Base-by-base conservation (phyloP, 2,797 vertebrate genomes). In the Eidolon dupreanum region DNA sequence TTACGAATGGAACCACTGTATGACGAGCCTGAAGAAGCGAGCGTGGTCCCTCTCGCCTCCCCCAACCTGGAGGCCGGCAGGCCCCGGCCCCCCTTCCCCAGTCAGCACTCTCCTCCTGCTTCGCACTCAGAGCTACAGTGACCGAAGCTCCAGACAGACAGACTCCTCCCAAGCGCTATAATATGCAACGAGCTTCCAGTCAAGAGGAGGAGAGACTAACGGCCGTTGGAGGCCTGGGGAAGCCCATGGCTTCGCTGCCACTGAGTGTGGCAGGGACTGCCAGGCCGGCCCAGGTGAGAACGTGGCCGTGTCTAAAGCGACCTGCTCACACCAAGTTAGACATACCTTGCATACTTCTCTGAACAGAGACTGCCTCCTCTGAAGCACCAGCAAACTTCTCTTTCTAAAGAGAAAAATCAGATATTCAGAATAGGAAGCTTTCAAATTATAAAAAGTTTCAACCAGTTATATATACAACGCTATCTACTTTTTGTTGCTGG, bases 331-430 rank as follows among this genome's bases (percentile, higher is more conserved):
- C 12, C 74, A 17, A n/a, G 77, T 33, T 36, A 97, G 53, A 96
- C 97, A 68, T 98, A 99, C 99, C 99, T 99, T 99, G 99, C 99
- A 99, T 99, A 98, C 98, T 98, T 97, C 98, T 98, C 90, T 99
- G 98, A 51, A 99, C 98, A 71, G 98, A 99, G 73, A 98, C 98
- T n/a, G 99, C 98, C 97, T 99, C 98, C 71, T 99, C 98, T 88
- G 99, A 98, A 88, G 98, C 98, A 94, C 96, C 98, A 82, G 98
- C 84, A 96, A 99, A 98, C 90, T 99, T 99, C 96, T 99, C 98
- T 98, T 99, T 99, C 99, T 99, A 98, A 93, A 98, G 98, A 96
- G 93, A 90, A 91, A 93, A 98, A 97, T 1, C 0, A 3, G 46
- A 71, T 78, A 61, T 12, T 96, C 78, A 95, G 78, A 90, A 89